phyloP scores from a whole-genome alignment of 1,140 invertebrate genomes.

The Hirudo medicinalis region DNA sequence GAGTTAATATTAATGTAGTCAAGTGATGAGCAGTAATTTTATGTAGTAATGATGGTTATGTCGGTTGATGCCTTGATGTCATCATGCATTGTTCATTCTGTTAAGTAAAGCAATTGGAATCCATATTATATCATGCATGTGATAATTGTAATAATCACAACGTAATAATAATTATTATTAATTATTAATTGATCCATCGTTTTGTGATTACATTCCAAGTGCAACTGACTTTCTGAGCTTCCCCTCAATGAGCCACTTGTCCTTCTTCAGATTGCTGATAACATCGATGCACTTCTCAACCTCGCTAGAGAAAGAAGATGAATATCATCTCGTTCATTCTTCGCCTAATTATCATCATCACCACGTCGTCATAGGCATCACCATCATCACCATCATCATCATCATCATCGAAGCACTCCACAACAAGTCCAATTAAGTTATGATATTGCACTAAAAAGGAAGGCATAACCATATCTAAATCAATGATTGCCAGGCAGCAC shows the following conservation, averaged over 20 bases:
- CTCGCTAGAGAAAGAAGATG: constrained; percentile 31
- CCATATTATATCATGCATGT: no score
- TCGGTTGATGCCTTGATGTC: no score
- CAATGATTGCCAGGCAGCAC: background rate
- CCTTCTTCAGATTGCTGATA: constrained; percentile 42
- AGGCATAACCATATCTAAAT: background rate
- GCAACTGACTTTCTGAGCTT: constrained; percentile 67
- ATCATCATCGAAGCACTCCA: background rate
- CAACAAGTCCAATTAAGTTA: background rate
- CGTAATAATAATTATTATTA: no score
- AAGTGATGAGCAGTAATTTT: no score
- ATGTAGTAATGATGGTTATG: no score
- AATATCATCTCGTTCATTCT: constrained; percentile 6
- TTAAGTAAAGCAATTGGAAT: no score
- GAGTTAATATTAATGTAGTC: no score
- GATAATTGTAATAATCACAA: no score
- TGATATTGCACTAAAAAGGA: no score
- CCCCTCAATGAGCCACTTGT: constrained; percentile 56
- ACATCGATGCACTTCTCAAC: constrained; percentile 45
- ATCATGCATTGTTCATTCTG: no score
- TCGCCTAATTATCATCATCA: constrained; percentile 14
- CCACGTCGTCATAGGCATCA: background rate
- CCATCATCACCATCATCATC: constrained; percentile 1
- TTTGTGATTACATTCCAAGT: no score
- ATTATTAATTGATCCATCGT: no score